Conservation (phyloP, 1,140 invertebrate genomes). For the Eumeta japonica region DNA sequence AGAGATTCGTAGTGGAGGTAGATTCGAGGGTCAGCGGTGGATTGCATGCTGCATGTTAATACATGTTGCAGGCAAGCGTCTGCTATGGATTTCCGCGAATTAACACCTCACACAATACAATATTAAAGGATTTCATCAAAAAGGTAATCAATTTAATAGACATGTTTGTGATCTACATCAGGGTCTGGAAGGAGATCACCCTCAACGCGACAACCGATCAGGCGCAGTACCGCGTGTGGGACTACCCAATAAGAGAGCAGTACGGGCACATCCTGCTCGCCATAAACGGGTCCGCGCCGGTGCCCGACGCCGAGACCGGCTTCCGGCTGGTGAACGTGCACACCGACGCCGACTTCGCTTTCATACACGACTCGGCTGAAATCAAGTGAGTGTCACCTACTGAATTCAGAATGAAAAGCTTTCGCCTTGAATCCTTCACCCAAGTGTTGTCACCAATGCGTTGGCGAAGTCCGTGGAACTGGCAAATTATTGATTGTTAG, state of each 20-base stretch:
- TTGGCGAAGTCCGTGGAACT: background rate
- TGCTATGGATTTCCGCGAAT: no score
- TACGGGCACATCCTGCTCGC: slow-evolving; percentile 84
- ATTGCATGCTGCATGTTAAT: no score
- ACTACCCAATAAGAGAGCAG: slow-evolving; percentile 89
- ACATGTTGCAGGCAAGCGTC: no score
- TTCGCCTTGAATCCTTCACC: background rate
- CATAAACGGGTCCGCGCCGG: slow-evolving; percentile 74
- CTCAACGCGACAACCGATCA: slow-evolving; percentile 75
- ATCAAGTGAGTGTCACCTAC: slow-evolving; percentile 58
- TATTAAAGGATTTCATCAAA: no score
- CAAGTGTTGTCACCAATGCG: background rate
- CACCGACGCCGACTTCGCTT: slow-evolving; percentile 80
- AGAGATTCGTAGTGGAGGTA: no score
- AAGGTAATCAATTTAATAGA: no score
- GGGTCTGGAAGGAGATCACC: slow-evolving; percentile 87
- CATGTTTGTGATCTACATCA: no score
- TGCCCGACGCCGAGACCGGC: slow-evolving; percentile 67
- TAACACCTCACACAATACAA: no score
- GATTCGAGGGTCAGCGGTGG: no score
- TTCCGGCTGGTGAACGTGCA: slow-evolving; percentile 74
- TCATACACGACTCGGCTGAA: slow-evolving; percentile 85
- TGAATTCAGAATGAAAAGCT: background rate
- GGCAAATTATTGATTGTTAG: background rate
- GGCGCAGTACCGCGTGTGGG: slow-evolving; percentile 82